Base-by-base conservation (phyloP, 2,888 invertebrate species). In the Boloria euphrosyne region DNA sequence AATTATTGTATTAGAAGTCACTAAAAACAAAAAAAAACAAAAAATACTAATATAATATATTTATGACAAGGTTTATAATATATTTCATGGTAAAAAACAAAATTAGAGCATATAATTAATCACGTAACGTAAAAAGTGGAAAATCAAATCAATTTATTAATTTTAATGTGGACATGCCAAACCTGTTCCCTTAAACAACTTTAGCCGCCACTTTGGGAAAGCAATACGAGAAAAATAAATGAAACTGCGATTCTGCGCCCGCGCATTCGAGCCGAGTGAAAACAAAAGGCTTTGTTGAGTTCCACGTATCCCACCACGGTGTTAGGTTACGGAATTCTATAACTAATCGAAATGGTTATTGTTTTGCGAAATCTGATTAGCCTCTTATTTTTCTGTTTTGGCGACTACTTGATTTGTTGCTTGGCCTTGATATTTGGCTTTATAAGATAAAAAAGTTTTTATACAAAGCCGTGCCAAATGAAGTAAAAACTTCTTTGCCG, bases 281-380 rank as follows among this genome's bases (percentile, higher is more conserved):
- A 89, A 91, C 91, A 91, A 91, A 90, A 88, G 89, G 81, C 89
- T 90, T 90, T 91, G 90, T 90, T 90, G 79, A 81, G 83, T 91
- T 91, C 90, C 88, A 86, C 79, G 91, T 90, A 91, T 83, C 82
- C 82, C 76, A 47, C 60, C 71, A 71, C 74, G 80, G 90, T 87
- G 84, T 90, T 80, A 78, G 80, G 84, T 91, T 88, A 82, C 89
- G 78, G 83, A 86, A 85, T 89, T 83, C 87, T 87, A 84, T 84
- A 85, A 85, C 87, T 86, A 82, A 87, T 85, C 83, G 79, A 78
- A 80, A 75, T 76, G 77, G 73, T 76, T 74, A 84, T 86, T 84
- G 85, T 84, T 82, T 85, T 76, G 75, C 82, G 83, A 82, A 86
- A 87, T 84, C 80, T 82, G 84, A 87, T 87, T 87, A 85, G 80